A percentile compares a stretch with the other conserved stretches of the same genome.
Evolutionary conservation across 2,113 vertebrate genomes (phyloP).

Genomic region (Ceyx cyanopectus): DNA sequence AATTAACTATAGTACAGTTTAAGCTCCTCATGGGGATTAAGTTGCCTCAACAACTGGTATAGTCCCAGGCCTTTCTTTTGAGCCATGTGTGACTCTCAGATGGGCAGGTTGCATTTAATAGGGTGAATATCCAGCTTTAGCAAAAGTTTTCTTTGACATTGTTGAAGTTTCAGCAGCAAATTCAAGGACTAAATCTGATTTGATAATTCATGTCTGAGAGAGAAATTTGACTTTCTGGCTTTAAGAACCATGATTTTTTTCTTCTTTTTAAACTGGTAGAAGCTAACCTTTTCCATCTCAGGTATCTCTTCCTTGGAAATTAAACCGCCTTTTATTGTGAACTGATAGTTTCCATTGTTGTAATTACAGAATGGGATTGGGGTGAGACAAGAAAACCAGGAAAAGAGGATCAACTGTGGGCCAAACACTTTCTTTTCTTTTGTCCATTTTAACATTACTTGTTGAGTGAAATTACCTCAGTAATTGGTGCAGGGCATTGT

Average conservation of each 20-base stretch:
- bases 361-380: background rate
- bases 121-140: background rate
- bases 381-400: background rate
- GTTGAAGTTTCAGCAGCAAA: conserved; percentile 31
- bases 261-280: background rate
- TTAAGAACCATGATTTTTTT: background rate
- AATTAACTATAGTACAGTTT: background rate
- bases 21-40: background rate
- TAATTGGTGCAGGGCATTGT: background rate
- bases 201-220: background rate
- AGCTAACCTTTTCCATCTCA: background rate
- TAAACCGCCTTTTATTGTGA: background rate
- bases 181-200: background rate
- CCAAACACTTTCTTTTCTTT: background rate
- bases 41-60: background rate
- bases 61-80: background rate
- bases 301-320: background rate
- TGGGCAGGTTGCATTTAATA: background rate
- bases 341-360: background rate
- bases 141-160: background rate
- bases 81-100: background rate
- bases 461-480: background rate
- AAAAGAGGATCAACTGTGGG: background rate
- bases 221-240: background rate
- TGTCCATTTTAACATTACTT: background rate